phyloP scores from a whole-genome alignment of 2,113 vertebrate species.

The Boulengeromyrus knoepffleri region DNA sequence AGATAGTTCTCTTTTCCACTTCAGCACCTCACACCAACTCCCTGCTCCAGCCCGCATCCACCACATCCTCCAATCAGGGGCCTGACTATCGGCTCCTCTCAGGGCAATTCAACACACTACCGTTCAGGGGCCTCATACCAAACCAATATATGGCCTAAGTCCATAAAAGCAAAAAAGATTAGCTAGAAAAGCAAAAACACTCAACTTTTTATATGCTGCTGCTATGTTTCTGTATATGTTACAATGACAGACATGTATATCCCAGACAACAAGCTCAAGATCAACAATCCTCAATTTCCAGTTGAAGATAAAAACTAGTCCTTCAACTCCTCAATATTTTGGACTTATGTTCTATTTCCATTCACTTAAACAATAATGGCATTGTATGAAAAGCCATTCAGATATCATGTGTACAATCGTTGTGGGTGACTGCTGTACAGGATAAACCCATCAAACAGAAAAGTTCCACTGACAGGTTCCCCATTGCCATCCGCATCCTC shows the following conservation, averaged over 20 bases:
- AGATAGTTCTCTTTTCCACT: not conserved
- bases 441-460: not conserved
- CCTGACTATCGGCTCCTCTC: not conserved
- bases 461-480: not conserved
- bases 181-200: not conserved
- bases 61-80: not conserved
- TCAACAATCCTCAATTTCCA: not conserved
- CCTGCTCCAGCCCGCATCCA: not conserved
- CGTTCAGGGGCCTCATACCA: not conserved
- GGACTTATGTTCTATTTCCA: not conserved
- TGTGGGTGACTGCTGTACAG: conserved; percentile 3
- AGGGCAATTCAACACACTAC: not conserved
- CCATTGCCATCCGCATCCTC: not conserved
- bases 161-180: not conserved
- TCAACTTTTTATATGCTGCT: not conserved
- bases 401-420: not conserved
- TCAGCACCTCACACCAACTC: not conserved
- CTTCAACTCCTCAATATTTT: not conserved
- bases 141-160: not conserved
- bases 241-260: not conserved
- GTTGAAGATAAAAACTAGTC: not conserved
- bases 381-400: not conserved
- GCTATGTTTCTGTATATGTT: not conserved
- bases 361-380: not conserved
- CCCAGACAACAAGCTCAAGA: not conserved